A percentile compares a stretch with the other conserved stretches of the same genome.
Conservation (phyloP, 2,113 vertebrate species). For the Callipepla californica region DNA sequence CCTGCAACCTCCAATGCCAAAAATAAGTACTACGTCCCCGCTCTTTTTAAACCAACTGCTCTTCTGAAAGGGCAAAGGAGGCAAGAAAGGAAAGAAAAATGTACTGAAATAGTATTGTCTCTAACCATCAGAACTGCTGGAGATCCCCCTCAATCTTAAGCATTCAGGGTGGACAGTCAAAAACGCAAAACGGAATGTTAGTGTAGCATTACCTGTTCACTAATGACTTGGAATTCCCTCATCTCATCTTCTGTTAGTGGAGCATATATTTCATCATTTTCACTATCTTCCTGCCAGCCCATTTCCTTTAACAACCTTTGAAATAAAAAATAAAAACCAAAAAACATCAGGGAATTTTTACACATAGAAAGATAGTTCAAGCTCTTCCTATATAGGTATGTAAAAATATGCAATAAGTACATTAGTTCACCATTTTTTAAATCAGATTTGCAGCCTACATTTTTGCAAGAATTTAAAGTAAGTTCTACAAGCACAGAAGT, state of each 20-base stretch:
- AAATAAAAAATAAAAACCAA: background rate
- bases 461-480: background rate
- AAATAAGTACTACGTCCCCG: background rate
- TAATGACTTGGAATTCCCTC: conserved; percentile 83
- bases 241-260: conserved; percentile 88
- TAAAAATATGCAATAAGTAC: background rate
- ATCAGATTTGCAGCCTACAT: background rate
- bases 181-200: background rate
- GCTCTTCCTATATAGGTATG: background rate
- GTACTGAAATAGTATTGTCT: background rate
- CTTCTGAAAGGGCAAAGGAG: background rate
- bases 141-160: background rate
- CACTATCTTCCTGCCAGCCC: conserved; percentile 87
- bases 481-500: background rate
- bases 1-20: background rate
- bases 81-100: background rate
- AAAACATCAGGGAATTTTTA: background rate
- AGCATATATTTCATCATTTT: conserved; percentile 85
- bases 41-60: background rate
- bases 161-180: background rate
- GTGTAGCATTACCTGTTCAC: conserved; percentile 79
- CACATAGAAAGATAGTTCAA: background rate
- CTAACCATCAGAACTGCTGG: background rate
- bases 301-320: conserved; percentile 85
- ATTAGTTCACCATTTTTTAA: background rate